phyloP scores from a whole-genome alignment of 1,140 invertebrate genomes.

The Yoshiicerus persimilis region DNA sequence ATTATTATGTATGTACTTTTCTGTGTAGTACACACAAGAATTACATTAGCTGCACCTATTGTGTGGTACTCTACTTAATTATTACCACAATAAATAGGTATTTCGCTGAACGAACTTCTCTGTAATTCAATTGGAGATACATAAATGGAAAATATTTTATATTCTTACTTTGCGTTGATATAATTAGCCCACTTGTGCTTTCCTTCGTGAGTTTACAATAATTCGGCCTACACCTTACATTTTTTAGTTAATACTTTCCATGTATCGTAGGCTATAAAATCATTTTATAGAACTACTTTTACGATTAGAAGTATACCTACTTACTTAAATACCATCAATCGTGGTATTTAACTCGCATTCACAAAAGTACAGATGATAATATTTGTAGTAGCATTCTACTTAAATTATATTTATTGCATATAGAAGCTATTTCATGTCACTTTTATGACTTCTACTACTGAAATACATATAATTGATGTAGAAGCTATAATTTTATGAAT shows the following conservation, averaged over 20 bases:
- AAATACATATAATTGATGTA: not conserved
- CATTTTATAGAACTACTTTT: not conserved
- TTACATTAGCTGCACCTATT: not conserved
- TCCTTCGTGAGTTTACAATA: not conserved
- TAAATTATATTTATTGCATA: not conserved
- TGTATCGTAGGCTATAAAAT: not conserved
- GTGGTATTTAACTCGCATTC: no score
- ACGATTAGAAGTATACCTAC: not conserved
- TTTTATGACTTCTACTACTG: not conserved
- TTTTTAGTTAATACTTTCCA: not conserved
- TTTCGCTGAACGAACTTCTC: not conserved
- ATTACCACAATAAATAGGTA: not conserved
- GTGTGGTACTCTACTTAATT: not conserved
- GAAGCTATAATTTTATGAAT: not conserved
- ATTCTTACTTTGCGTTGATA: not conserved
- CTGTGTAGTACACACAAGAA: not conserved
- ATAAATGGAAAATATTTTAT: not conserved
- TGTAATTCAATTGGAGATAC: not conserved
- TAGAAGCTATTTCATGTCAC: not conserved
- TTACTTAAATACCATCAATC: not conserved
- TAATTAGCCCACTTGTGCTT: slow-evolving; percentile 16
- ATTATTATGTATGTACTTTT: not conserved
- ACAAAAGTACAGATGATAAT: no score
- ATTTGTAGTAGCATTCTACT: no score
- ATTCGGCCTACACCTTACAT: not conserved